These are phyloP conservation scores for Chaitophorus viminalis DNA, from an alignment of 2,888 invertebrate genomes.

Conservation along the genomic window DNA sequence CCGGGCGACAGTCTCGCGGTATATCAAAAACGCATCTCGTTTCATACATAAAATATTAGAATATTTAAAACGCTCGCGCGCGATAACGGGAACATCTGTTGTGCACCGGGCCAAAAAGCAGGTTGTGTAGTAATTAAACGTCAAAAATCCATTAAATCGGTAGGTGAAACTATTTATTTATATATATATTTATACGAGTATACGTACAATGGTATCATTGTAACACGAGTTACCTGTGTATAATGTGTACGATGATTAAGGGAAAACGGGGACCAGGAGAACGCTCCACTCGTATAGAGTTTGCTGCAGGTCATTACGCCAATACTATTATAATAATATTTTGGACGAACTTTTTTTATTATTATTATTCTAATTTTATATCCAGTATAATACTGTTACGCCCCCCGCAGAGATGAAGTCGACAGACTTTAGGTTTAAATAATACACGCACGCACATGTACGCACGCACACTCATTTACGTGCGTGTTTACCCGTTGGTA, in stretches of 20 bases:
- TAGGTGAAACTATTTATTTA: too few species aligned
- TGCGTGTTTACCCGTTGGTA: neutral
- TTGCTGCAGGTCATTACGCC: neutral
- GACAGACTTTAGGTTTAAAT: too few species aligned
- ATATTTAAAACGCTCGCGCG: neutral
- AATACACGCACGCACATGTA: neutral
- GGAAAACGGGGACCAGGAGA: too few species aligned
- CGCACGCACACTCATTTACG: neutral
- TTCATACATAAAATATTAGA: neutral
- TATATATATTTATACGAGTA: neutral
- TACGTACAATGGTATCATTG: too few species aligned
- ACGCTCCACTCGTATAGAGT: too few species aligned
- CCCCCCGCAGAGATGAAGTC: neutral
- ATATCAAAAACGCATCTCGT: conserved; percentile 34
- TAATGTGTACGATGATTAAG: too few species aligned
- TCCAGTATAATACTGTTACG: neutral
- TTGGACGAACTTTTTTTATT: neutral
- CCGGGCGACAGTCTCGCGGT: neutral
- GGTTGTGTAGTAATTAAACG: conserved; percentile 38
- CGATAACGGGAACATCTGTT: conserved; percentile 38
- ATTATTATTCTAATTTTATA: conserved; percentile 6
- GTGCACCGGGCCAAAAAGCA: neutral
- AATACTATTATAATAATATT: neutral
- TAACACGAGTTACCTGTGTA: too few species aligned
- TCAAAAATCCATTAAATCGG: conserved; percentile 44